These are phyloP conservation scores for Camponotus floridanus DNA, from an alignment of 1,140 invertebrate genomes.

Conservation along the genomic window DNA sequence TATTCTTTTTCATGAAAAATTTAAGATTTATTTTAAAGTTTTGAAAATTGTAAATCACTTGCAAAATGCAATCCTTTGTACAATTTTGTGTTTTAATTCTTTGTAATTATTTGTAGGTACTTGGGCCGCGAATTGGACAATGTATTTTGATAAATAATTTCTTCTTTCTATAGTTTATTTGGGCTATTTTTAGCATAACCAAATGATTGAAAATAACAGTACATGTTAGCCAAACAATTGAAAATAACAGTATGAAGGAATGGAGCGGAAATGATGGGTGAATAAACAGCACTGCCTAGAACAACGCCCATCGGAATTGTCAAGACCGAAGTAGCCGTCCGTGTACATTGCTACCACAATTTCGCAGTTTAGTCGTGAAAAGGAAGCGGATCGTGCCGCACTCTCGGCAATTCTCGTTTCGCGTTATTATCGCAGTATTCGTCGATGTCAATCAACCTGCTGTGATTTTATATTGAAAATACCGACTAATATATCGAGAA, in stretches of 20 bases:
- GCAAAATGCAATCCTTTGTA: neutral
- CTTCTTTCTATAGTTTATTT: neutral
- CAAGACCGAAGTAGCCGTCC: conserved; percentile 49
- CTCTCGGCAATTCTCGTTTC: conserved; percentile 25
- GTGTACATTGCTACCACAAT: conserved; percentile 6
- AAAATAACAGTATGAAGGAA: neutral
- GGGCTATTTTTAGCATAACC: neutral
- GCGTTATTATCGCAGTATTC: conserved; percentile 39
- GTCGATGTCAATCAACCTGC: conserved; percentile 59
- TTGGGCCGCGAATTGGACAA: neutral
- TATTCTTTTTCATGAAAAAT: neutral
- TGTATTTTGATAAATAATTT: neutral
- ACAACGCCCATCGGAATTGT: conserved; percentile 44
- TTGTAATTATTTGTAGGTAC: neutral
- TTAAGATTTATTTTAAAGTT: neutral
- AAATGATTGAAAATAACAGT: too few relatives aligned
- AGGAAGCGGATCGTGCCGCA: conserved; percentile 41
- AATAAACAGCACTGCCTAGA: conserved; percentile 17
- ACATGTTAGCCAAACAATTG: neutral
- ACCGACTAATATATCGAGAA: too few relatives aligned
- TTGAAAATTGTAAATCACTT: neutral
- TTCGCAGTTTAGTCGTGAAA: conserved; percentile 61
- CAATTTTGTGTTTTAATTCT: neutral
- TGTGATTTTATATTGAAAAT: conserved; percentile 37
- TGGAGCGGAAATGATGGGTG: conserved; percentile 14